phyloP scores from a whole-genome alignment of 2,113 vertebrate species.

The Patagioenas fasciata region DNA sequence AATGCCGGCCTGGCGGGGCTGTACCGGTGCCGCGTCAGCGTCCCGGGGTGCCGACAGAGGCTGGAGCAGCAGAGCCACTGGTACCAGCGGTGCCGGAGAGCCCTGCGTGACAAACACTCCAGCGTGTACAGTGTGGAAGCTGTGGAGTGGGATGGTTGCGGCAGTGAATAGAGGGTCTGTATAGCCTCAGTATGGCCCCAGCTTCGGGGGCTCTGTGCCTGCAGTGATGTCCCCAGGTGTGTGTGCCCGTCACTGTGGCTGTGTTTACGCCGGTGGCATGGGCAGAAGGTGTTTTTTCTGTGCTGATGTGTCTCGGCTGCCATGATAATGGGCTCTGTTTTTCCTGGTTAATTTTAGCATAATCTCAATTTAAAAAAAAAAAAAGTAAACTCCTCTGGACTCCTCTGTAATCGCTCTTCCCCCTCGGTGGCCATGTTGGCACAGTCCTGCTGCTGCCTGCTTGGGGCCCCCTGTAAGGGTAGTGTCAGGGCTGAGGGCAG shows the following conservation, averaged over 20 bases:
- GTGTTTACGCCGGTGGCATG: fast-evolving
- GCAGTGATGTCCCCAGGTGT: fast-evolving
- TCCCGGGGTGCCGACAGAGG: not conserved
- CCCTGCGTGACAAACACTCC: fast-evolving
- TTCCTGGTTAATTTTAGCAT: constrained; percentile 64
- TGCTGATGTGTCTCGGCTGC: not conserved
- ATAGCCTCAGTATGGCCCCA: not conserved
- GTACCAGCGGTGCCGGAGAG: not conserved
- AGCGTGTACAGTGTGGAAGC: fast-evolving
- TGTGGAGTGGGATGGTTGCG: fast-evolving
- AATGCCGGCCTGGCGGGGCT: not conserved
- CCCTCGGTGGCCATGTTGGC: not conserved
- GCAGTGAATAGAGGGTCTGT: not conserved
- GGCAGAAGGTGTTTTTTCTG: not conserved
- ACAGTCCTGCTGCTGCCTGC: not conserved
- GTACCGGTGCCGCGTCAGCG: constrained; percentile 16
- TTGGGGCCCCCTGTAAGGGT: not conserved
- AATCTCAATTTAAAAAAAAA: not conserved
- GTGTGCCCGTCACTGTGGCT: fast-evolving
- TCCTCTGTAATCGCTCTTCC: constrained; percentile 31
- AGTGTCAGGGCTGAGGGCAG: not conserved
- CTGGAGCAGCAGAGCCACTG: not conserved
- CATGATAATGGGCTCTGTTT: not conserved
- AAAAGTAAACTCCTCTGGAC: not conserved
- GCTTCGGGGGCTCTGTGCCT: fast-evolving